Base-by-base conservation (phyloP, 2,797 vertebrate species). In the Garrulus glandarius region DNA sequence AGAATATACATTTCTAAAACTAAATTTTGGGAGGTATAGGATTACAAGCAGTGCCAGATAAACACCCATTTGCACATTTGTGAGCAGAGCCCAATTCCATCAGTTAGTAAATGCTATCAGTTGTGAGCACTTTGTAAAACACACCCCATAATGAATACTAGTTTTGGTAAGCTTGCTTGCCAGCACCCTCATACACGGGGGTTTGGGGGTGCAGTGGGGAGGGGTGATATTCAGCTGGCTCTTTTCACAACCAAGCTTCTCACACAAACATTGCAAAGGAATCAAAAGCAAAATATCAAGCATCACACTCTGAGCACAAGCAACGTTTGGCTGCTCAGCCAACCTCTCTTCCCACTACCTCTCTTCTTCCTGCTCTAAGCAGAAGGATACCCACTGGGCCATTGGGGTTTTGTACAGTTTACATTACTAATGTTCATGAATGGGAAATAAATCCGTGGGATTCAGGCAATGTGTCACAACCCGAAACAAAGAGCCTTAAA, bases 141-240 rank as follows among this genome's bases (percentile, higher is more conserved):
- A 46, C 1, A 0, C 7, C 21, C 41, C 0, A 0, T 12, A 55
- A 41, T 30, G 12, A 89, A 50, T 4, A 72, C 1, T 24, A 24
- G 46, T 47, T 81, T 16, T 49, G 44, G 37, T 44, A 9, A 55
- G 29, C 30, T 49, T 32, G 26, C 49, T 53, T 81, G 41, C 50
- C 74, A 36, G 43, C 27, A 37, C 7, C 7, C 34, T 55, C 34
- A 13, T 9, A 21, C 22, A 2, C 0, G 0, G 29, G 18, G 21
- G 14, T 18, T 52, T 41, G 36, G 26, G 20, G 6, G 2, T 15
- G 13, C 27, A 30, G 11, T 36, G 16, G 22, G 52, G 24, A 69
- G 19, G 5, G 6, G 3, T 41, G n/a, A 34, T 78, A 17, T 3
- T 80, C 64, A 77, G 36, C 20, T 30, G 74, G 6, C 14, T 63